phyloP scores from a whole-genome alignment of 2,888 invertebrate genomes.

The Agrilus mali region DNA sequence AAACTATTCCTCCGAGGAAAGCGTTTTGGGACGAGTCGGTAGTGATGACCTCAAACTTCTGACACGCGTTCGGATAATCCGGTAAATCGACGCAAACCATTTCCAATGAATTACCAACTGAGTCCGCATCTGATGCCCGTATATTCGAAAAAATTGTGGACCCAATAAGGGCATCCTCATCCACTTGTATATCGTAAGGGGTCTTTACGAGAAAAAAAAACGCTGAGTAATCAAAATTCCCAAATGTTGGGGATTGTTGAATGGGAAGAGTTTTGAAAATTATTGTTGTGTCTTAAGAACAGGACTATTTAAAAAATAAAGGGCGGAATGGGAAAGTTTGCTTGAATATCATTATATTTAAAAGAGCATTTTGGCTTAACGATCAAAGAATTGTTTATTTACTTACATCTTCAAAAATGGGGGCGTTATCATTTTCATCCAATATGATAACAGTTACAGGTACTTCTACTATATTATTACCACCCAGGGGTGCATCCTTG shows the following conservation, averaged over 20 bases:
- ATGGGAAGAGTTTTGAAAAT: no score
- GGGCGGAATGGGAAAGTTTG: no score
- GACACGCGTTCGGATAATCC: constrained; percentile 59
- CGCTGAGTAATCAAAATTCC: no score
- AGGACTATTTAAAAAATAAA: no score
- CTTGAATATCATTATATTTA: no score
- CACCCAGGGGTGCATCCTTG: constrained; percentile 40
- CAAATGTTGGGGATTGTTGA: no score
- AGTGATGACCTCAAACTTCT: constrained; percentile 52
- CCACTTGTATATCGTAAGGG: constrained; percentile 67
- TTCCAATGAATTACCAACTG: constrained; percentile 68
- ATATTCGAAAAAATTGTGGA: constrained; percentile 62
- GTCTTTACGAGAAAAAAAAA: constrained; percentile 34
- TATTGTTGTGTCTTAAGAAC: no score
- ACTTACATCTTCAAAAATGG: constrained; percentile 62
- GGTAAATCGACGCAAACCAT: constrained; percentile 49
- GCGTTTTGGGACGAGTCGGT: constrained; percentile 51
- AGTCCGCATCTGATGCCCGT: constrained; percentile 65
- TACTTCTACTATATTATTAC: constrained; percentile 58
- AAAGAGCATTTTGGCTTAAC: no score
- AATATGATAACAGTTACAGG: constrained; percentile 72
- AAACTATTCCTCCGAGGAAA: constrained; percentile 59
- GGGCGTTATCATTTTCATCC: constrained; percentile 83
- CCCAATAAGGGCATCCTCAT: constrained; percentile 63
- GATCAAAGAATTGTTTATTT: neutral